Evolutionary conservation across 2,888 invertebrate genomes (phyloP), one percentile per base, ranked within the genome.

Genomic region (Nomada goodeniana): DNA sequence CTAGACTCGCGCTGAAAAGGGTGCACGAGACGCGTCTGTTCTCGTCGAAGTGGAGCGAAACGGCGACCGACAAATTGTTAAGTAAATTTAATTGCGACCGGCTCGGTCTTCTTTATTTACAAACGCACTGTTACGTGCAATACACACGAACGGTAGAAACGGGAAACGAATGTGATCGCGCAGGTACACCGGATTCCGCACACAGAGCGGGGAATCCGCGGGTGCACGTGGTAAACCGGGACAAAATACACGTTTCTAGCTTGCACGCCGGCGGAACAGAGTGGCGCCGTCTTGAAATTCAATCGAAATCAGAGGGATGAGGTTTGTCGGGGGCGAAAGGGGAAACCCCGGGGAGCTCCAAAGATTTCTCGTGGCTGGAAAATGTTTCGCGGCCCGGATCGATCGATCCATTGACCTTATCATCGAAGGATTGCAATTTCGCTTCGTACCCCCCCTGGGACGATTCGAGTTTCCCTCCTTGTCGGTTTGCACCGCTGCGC

Each of bases 381-480:
- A 88, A 85, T 88, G 85, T 85, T 85, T 81, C 80, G 80, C 71
- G 75, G 61, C 50, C 42, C 69, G 77, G 81, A 88, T 89, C 81
- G 81, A 88, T 88, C 84, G 76, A 78, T 76, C 68, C 70, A 55
- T n/a, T 82, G 86, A 87, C 84, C 84, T 90, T 90, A 90, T 90
- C 82, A 85, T 81, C 82, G 80, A 73, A 69, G 81, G 83, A 86
- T 89, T 86, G 89, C 89, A 89, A 89, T 90, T 89, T 87, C 88
- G 72, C 70, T 75, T 81, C 76, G 64, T 85, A 83, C 47, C 15
- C 15, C 89, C 86, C 78, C 23, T 60, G 83, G 77, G 89, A 88
- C 81, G 80, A 84, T 85, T 81, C 77, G 44, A 59, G 75, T 65
- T 63, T 59, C 47, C 67, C 76, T 80, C 64, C 82, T 89, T 89